phyloP scores from a whole-genome alignment of 53 echinoderm and acorn worm genomes.

The Glandiceps talaboti region DNA sequence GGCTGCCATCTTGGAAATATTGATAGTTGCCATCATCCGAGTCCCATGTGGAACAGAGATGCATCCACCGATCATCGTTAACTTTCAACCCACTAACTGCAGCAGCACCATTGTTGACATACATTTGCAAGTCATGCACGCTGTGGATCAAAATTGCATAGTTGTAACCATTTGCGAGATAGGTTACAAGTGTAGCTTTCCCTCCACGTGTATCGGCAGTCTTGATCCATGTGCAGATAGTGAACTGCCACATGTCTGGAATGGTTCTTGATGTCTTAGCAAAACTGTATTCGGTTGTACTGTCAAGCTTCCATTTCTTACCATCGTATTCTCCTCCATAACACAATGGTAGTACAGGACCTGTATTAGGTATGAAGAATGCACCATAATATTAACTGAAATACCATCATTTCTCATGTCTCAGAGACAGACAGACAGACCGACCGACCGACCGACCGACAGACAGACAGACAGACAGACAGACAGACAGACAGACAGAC shows the following conservation, averaged over 20 bases:
- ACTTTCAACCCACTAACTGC: not conserved
- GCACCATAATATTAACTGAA: too few relatives aligned
- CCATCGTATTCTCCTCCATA: not conserved
- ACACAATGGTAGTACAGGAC: not conserved
- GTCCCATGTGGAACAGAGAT: not conserved
- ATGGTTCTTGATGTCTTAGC: not conserved
- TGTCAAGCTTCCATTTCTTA: not conserved
- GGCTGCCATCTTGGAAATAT: not conserved
- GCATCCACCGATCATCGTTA: not conserved
- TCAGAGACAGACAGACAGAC: too few relatives aligned
- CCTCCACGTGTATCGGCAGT: too few relatives aligned
- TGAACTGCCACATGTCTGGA: not conserved
- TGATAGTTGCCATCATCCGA: not conserved
- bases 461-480: too few relatives aligned
- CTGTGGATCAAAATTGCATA: not conserved
- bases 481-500: too few relatives aligned
- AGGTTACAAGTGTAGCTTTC: not conserved
- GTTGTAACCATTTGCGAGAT: not conserved
- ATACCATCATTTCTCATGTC: too few relatives aligned
- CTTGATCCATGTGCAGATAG: not conserved
- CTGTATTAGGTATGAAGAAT: too few relatives aligned
- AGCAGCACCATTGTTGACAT: not conserved
- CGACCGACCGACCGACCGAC: too few relatives aligned
- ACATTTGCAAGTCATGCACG: not conserved
- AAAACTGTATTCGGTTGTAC: not conserved